Base-by-base conservation (phyloP, 1,140 invertebrate species). In the Andrena cerasifolii region DNA sequence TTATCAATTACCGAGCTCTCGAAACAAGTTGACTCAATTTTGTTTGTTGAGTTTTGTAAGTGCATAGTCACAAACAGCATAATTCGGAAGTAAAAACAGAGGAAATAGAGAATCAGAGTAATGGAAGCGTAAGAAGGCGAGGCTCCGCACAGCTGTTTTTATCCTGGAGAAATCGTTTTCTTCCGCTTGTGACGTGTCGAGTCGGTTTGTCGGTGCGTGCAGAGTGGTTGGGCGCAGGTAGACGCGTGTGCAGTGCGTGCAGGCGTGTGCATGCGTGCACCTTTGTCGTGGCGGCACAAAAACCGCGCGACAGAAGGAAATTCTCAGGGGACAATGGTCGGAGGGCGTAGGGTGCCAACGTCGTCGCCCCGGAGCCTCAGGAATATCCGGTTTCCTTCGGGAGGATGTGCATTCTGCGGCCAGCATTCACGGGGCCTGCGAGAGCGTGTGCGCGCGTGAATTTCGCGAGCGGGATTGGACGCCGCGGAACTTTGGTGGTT, bases 351-450 rank as follows among this genome's bases (percentile, higher is more conserved):
- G 76, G 56, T 67, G 66, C 56, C 51, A 61, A 56, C 56, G 40
- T 33, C 72, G 49, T 56, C 56, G 54, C 70, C 51, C 36, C 63
- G 31, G 61, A 83, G 84, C 78, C 81, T 81, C 88, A 86, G 85
- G 86, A 86, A 87, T 90, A 90, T 89, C 88, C 88, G 88, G 88
- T 90, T 90, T 89, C 87, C 82, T 86, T 73, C 77, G 87, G 74
- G 70, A 74, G 78, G 65, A 74, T 70, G 74, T 47, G 85, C 88
- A 88, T 88, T 89, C 88, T 89, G 74, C 66, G 65, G 79, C 53
- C 24, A 53, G 59, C 65, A 85, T 88, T 88, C 88, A 86, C 45
- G 49, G 47, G 49, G 28, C 33, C 58, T n/a, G 66, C 40, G 62
- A 33, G 16, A 43, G 53, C 24, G 24, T 40, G 36, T 31, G 26